These are phyloP conservation scores for Thymallus thymallus DNA, from an alignment of 2,113 vertebrate species.

Conservation along the genomic window DNA sequence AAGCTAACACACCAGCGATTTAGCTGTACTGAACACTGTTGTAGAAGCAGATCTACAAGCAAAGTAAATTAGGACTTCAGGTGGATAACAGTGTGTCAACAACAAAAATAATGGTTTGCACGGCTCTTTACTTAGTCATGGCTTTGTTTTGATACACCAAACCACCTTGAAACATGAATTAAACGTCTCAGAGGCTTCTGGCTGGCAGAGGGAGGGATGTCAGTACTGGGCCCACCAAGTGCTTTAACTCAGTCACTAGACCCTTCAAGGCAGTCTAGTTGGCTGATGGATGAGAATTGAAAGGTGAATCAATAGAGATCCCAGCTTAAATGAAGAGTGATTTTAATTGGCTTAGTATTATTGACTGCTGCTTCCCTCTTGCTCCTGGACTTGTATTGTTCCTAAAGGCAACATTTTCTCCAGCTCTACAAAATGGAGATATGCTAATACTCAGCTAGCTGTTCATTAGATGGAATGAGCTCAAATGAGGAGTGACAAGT, in stretches of 20 bases:
- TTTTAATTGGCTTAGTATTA: conserved; percentile 66
- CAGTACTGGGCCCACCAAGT: conserved; percentile 32
- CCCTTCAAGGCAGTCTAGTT: conserved; percentile 48
- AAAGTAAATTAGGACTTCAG: too few species aligned
- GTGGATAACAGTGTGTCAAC: too few species aligned
- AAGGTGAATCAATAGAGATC: conserved; percentile 74
- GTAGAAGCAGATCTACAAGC: too few species aligned
- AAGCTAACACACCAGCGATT: too few species aligned
- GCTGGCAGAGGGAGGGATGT: neutral
- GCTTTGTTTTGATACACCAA: too few species aligned
- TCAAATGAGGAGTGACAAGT: too few species aligned
- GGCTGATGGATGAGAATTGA: conserved; percentile 68
- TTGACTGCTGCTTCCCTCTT: conserved; percentile 57
- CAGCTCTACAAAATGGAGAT: too few species aligned
- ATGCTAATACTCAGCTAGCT: conserved; percentile 29
- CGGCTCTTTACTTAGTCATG: too few species aligned
- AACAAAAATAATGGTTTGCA: too few species aligned
- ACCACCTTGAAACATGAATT: conserved; percentile 26
- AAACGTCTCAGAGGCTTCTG: conserved; percentile 21
- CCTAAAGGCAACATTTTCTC: too few species aligned
- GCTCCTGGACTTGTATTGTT: conserved; percentile 45
- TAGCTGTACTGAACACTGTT: too few species aligned
- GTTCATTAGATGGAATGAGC: too few species aligned
- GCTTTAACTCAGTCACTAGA: conserved; percentile 31
- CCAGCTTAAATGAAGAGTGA: conserved; percentile 75